Percentiles rank a stretch among this genome's conserved stretches.
Conservation (phyloP, 2,888 invertebrate species). For the Rhingia campestris region DNA sequence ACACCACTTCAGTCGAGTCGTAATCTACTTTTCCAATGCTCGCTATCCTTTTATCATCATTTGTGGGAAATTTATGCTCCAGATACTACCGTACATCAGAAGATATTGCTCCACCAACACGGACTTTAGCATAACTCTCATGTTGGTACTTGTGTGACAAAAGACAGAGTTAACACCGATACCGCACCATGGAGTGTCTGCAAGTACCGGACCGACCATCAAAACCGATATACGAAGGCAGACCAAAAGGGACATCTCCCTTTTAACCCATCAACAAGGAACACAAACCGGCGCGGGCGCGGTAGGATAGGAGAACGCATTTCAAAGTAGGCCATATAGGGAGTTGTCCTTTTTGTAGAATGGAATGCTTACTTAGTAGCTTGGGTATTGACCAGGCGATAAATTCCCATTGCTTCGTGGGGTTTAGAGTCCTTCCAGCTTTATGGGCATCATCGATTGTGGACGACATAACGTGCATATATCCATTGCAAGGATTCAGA, state of each 20-base stretch:
- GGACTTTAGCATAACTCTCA: conserved; percentile 11
- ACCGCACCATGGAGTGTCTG: conserved; percentile 9
- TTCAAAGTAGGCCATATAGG: background rate
- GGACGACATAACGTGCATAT: background rate
- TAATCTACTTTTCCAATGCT: conserved; percentile 39
- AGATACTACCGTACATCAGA: conserved; percentile 36
- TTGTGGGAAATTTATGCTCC: conserved; percentile 39
- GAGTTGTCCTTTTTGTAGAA: conserved; percentile 17
- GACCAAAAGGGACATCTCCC: conserved; percentile 7
- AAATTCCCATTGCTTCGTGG: conserved; percentile 25
- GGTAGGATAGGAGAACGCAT: background rate
- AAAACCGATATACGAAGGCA: conserved; percentile 14
- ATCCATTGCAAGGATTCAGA: conserved; percentile 1
- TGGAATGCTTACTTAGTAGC: conserved; percentile 43
- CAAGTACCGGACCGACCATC: background rate
- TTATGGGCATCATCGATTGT: conserved; percentile 29
- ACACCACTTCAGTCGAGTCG: background rate
- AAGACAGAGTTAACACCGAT: conserved; percentile 55
- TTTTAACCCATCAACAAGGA: conserved; percentile 10
- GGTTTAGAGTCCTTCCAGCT: conserved; percentile 21
- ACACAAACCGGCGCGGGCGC: background rate
- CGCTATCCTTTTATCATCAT: conserved; percentile 20
- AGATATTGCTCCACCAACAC: conserved; percentile 12
- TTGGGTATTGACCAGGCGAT: conserved; percentile 35
- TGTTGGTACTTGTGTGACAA: conserved; percentile 36